Evolutionary conservation across 1,140 invertebrate species (phyloP), one percentile per base, ranked within the genome.

Genomic region (Plectus sambesii): DNA sequence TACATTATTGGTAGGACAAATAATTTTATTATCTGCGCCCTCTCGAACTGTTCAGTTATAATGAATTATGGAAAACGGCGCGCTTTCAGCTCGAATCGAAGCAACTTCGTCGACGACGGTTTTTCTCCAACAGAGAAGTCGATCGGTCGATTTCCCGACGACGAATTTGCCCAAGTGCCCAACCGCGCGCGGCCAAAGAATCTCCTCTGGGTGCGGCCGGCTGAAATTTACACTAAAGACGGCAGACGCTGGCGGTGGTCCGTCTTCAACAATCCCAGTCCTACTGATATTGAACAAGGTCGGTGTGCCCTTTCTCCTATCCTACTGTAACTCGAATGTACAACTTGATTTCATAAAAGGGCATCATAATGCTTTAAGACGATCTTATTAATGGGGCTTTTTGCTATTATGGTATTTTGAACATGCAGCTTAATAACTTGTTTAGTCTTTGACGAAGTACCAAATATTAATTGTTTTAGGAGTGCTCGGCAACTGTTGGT

Each of bases 401-500:
- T n/a, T n/a, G n/a, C n/a, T n/a, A n/a, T n/a, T n/a, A n/a, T n/a
- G n/a, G n/a, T n/a, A n/a, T n/a, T n/a, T n/a, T n/a, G n/a, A n/a
- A n/a, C n/a, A n/a, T n/a, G n/a, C n/a, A n/a, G n/a, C n/a, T n/a
- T n/a, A n/a, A n/a, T n/a, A n/a, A n/a, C n/a, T n/a, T n/a, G n/a
- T n/a, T n/a, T n/a, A n/a, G n/a, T n/a, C n/a, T n/a, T n/a, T n/a
- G n/a, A n/a, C n/a, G n/a, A n/a, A n/a, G n/a, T n/a, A n/a, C n/a
- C n/a, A n/a, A n/a, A n/a, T n/a, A n/a, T n/a, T n/a, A n/a, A n/a
- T n/a, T 49, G n/a, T 64, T 71, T 1, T 65, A 82, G 80, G 86
- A 54, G 82, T 93, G 27, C 75, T 97, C 5, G 92, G 92, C 42
- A 94, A 98, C 72, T 98, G 92, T 72, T 98, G 92, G 92, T 77